A percentile compares a stretch with the other conserved stretches of the same genome.
Evolutionary conservation across 2,888 invertebrate genomes (phyloP).

Genomic region (Plutella xylostella): DNA sequence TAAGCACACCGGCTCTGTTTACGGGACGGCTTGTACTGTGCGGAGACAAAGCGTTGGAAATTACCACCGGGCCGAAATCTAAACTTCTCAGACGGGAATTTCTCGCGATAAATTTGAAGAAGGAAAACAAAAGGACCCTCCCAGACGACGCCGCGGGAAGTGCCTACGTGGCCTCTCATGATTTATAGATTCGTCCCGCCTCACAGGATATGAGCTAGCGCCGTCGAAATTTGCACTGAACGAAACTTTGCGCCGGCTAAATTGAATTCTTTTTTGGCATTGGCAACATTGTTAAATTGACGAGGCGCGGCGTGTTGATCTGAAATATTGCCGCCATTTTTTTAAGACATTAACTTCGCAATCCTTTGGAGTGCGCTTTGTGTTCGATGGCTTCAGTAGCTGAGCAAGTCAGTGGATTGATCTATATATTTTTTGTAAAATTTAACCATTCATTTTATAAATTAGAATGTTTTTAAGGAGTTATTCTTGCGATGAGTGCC

Average conservation of each 20-base stretch:
- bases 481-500: too few species aligned
- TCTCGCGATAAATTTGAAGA: neutral
- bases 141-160: slow-evolving; percentile 1
- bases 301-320: neutral
- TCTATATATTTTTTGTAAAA: too few species aligned
- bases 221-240: slow-evolving; percentile 1
- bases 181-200: slow-evolving; percentile 7
- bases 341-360: too few species aligned
- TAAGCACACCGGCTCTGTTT: too few species aligned
- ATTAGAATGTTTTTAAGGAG: too few species aligned
- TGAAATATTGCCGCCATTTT: too few species aligned
- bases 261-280: slow-evolving; percentile 3
- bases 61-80: neutral
- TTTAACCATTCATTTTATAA: too few species aligned
- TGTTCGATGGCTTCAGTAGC: too few species aligned
- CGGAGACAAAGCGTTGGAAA: too few species aligned
- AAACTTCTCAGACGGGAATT: neutral
- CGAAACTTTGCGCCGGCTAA: neutral
- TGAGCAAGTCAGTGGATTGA: too few species aligned
- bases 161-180: slow-evolving; percentile 8
- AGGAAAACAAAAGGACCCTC: slow-evolving; percentile 2
- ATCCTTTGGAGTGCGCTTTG: too few species aligned
- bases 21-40: too few species aligned
- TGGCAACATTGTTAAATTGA: neutral
- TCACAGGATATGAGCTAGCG: neutral